Conservation (phyloP, 2,113 vertebrate species). For the Neolamprologus longior region DNA sequence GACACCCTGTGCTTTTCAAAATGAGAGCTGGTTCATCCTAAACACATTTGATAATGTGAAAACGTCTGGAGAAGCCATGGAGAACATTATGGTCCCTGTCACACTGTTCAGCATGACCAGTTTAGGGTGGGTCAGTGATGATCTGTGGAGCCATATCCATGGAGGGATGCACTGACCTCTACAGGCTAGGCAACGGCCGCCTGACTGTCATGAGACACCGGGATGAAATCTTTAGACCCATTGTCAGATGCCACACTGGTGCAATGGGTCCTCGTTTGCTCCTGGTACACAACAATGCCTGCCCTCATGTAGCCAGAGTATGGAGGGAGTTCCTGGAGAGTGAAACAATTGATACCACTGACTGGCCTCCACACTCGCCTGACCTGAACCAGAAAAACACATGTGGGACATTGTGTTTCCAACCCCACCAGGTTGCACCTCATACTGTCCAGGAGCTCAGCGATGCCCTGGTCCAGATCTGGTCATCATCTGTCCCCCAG, state of each 20-base stretch:
- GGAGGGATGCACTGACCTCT: neutral
- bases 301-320: neutral
- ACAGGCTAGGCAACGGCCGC: neutral
- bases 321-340: neutral
- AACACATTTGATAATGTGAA: neutral
- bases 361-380: neutral
- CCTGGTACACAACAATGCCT: neutral
- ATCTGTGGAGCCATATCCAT: neutral
- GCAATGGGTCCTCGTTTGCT: neutral
- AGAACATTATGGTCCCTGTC: neutral
- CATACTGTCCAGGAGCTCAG: neutral
- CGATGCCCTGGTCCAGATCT: neutral
- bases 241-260: neutral
- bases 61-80: neutral
- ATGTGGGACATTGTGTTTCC: neutral
- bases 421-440: neutral
- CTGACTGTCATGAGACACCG: neutral
- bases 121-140: neutral
- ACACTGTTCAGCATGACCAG: neutral
- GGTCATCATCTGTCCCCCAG: neutral
- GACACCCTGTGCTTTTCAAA: neutral
- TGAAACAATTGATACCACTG: neutral
- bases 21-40: neutral
- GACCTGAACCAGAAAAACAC: neutral
- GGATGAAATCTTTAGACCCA: neutral